Evolutionary conservation across 2,113 vertebrate species (phyloP).

Genomic region (Indicator maculatus): DNA sequence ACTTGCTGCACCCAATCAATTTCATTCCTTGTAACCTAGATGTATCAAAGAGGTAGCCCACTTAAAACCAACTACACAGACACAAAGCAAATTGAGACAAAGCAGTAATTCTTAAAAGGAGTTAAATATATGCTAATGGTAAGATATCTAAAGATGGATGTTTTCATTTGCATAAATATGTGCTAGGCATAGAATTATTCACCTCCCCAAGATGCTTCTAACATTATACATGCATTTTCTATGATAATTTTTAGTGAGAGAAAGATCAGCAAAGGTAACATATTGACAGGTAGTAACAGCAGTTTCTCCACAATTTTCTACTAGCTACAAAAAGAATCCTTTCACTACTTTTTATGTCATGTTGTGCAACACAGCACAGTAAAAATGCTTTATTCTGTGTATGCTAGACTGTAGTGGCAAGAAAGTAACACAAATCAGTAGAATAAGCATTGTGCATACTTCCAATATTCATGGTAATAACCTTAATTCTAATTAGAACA

Average conservation of each 20-base stretch:
- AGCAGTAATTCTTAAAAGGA: neutral
- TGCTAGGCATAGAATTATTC: neutral
- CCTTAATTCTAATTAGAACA: neutral
- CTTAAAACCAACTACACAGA: neutral
- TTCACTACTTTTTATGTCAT: neutral
- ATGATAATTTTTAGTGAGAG: neutral
- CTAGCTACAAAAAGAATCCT: neutral
- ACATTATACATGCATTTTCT: neutral
- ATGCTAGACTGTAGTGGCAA: neutral
- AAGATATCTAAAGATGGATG: neutral
- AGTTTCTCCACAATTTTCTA: neutral
- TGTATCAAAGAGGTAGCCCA: neutral
- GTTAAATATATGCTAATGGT: slow-evolving; percentile 3
- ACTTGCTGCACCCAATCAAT: neutral
- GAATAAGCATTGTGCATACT: neutral
- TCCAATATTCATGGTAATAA: neutral
- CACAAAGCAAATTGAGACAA: neutral
- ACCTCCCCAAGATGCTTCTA: slow-evolving; percentile 1
- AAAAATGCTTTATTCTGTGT: neutral
- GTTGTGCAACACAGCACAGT: neutral
- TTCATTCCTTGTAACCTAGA: neutral
- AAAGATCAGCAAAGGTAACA: neutral
- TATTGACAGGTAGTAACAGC: neutral
- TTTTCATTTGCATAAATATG: slow-evolving; percentile 18
- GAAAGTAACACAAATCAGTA: neutral